phyloP scores from a whole-genome alignment of 2,797 vertebrate species.

The Tolypeutes matacus region DNA sequence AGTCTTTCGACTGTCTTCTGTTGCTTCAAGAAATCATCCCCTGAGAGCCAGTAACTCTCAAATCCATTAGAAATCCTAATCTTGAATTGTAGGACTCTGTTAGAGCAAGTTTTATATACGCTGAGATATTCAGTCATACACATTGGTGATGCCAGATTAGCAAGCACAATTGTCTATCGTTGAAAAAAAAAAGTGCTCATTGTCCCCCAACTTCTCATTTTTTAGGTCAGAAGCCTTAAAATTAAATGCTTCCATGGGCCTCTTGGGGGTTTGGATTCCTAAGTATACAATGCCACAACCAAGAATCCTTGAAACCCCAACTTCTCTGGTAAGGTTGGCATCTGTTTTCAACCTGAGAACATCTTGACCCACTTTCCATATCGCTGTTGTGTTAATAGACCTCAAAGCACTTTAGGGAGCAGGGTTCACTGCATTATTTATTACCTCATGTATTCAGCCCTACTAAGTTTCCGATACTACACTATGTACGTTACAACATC shows the following conservation, averaged over 20 bases:
- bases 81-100: slow-evolving; percentile 14
- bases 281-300: not conserved
- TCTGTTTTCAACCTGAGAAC: not conserved
- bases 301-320: not conserved
- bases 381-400: not conserved
- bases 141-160: not conserved
- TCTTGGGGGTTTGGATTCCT: not conserved
- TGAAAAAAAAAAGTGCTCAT: not conserved
- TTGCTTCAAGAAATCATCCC: not conserved
- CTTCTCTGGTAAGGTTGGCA: not conserved
- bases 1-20: not conserved
- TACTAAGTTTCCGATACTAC: not conserved
- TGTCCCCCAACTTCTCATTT: not conserved
- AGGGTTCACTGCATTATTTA: not conserved
- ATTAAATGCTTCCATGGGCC: not conserved
- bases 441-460: not conserved
- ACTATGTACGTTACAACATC: not conserved
- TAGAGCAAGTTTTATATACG: not conserved
- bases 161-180: slow-evolving; percentile 8
- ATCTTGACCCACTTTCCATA: not conserved
- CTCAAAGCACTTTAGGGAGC: not conserved
- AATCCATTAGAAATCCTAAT: not conserved
- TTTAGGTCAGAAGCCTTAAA: slow-evolving; percentile 8
- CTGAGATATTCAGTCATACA: not conserved
- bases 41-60: not conserved